Evolutionary conservation across 1,140 invertebrate genomes (phyloP), one percentile per base, ranked within the genome.

Genomic region (Tribolium madens): DNA sequence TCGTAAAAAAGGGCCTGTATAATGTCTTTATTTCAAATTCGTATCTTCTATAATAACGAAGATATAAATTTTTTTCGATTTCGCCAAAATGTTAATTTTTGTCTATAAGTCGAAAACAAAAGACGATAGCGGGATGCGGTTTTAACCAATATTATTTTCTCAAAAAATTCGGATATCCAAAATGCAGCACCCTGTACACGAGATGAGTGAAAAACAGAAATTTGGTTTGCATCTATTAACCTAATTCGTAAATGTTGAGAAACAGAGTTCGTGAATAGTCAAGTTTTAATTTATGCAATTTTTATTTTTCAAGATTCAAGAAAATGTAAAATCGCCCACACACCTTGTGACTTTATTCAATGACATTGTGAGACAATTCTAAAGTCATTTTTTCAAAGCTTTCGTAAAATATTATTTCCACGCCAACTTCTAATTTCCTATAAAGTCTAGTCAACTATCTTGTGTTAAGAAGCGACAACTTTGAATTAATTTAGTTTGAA

Each of bases 401-500:
- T 42, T 42, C 21, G 21, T 21, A 10, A 60, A 18, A 60, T 13
- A 13, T 33, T 64, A 64, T 64, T 42, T 36, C 33, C 14, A 64
- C n/a, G 12, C 31, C 31, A 33, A 60, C 26, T n/a, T n/a, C n/a
- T 4, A 26, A 26, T 26, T 26, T 26, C 21, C 21, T 26, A 26
- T 4, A 15, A 60, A n/a, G n/a, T n/a, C n/a, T n/a, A n/a, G 12
- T 57, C 1, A 26, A 21, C 21, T 57, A 57, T 26, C 7, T 57
- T 26, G 52, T 57, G 52, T 7, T 9, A 18, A 57, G 15, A 4
- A 15, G 13, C 2, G 50, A 26, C 53, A 60, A 33, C 1, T 33
- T 33, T 0, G 57, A 64, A 64, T 64, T 64, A 64, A 64, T 64
- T 64, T 64, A 57, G 15, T 57, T 57, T 57, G 14, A 21, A 57